Base-by-base conservation (phyloP, 1,140 invertebrate species). In the Parapsyche elsis region DNA sequence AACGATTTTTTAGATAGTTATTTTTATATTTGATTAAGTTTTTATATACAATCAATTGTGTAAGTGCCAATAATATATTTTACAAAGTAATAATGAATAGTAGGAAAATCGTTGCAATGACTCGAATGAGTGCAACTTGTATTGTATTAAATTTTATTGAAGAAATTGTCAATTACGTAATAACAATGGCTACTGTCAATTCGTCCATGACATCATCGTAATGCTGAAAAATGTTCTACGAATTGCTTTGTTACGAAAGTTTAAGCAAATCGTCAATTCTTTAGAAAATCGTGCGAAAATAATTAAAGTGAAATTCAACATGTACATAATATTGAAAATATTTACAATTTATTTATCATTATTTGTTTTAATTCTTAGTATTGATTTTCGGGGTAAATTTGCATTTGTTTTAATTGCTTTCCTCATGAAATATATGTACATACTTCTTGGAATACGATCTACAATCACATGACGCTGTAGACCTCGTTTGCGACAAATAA, bases 401-500 rank as follows among this genome's bases (percentile, higher is more conserved):
- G 30, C 1, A 38, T 38, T n/a, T n/a, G n/a, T n/a, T 7, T 38
- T 38, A 38, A 38, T 38, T 38, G 7, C 30, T 38, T 38, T 38
- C 30, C 7, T 38, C 2, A 4, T 38, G 7, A 38, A 38, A 4
- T 38, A 38, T n/a, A n/a, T n/a, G n/a, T n/a, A n/a, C n/a, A n/a
- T 4, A 38, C 30, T 38, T 38, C 30, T 38, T 38, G 30, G 30
- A 38, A 38, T 38, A 38, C n/a, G 30, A 61, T 21, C 19, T 61
- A 9, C 21, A 61, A 61, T 61, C 57, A 61, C 57, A 61, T 61
- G 57, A 61, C 57, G 19, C 16, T 19, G 9, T 9, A 21, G 57
- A 61, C 57, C 57, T 61, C 57, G 57, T 61, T 61, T 16, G 0
- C 9, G 19, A 61, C 21, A 61, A 61, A 61, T 61, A 61, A 61